Conservation (phyloP, 2,797 vertebrate genomes). For the Schizopygopsis malacanthus region DNA sequence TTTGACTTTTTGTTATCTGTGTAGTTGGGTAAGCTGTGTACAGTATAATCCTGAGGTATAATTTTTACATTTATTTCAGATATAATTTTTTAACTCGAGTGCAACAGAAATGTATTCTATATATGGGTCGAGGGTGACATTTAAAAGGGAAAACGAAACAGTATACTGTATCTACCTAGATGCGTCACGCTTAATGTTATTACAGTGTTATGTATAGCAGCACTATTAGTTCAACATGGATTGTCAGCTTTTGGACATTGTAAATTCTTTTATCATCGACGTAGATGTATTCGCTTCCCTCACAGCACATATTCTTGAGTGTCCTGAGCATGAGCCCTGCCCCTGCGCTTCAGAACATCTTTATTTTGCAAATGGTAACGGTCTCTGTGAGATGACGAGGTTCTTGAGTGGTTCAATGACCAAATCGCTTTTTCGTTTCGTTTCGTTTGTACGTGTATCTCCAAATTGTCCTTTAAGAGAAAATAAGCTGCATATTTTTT, state of each 20-base stretch:
- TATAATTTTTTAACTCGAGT: constrained; percentile 84
- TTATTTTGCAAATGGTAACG: constrained; percentile 80
- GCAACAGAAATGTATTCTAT: constrained; percentile 80
- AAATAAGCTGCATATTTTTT: constrained; percentile 82
- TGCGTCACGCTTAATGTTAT: constrained; percentile 78
- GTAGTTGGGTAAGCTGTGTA: constrained; percentile 86
- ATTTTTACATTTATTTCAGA: constrained; percentile 84
- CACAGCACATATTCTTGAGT: constrained; percentile 13
- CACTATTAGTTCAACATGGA: constrained; percentile 66
- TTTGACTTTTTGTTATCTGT: constrained; percentile 85
- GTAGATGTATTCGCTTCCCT: constrained; percentile 55
- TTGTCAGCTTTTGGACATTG: constrained; percentile 57
- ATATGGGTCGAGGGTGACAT: constrained; percentile 69
- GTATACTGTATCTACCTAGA: constrained; percentile 71
- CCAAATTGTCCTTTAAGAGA: constrained; percentile 74
- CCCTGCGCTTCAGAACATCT: constrained; percentile 74
- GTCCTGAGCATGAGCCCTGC: constrained; percentile 63
- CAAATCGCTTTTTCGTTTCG: constrained; percentile 71
- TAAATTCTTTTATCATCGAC: constrained; percentile 60
- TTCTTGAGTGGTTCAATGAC: constrained; percentile 74
- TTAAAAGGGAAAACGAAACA: constrained; percentile 28
- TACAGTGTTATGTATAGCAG: constrained; percentile 77
- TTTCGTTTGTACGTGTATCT: constrained; percentile 62
- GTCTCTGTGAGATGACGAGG: constrained; percentile 85
- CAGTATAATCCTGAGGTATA: constrained; percentile 80